phyloP scores from a whole-genome alignment of 2,888 invertebrate species.

The Dorcus hopei region DNA sequence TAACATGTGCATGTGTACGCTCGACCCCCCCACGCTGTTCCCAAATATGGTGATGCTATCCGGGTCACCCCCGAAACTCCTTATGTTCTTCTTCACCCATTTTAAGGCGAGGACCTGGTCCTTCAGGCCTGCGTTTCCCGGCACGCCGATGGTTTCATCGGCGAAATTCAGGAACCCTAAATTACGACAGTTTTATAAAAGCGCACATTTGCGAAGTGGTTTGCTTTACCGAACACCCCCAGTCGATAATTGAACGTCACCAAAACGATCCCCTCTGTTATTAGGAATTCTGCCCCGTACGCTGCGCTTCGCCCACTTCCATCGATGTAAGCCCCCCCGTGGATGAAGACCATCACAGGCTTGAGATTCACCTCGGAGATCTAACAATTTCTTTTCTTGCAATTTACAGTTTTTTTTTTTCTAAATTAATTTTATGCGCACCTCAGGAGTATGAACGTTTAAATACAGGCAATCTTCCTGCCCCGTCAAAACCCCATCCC shows the following conservation, averaged over 20 bases:
- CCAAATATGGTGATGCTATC: conserved; percentile 50
- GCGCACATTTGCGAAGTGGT: not conserved
- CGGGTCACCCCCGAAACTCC: conserved; percentile 48
- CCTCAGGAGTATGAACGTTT: conserved; percentile 41
- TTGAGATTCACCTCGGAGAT: not conserved
- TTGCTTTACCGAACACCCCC: conserved; percentile 41
- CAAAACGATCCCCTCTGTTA: conserved; percentile 51
- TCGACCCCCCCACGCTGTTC: conserved; percentile 50
- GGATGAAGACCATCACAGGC: conserved; percentile 36
- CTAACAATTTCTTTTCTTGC: not conserved
- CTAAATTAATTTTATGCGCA: conserved; percentile 6
- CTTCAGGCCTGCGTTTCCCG: conserved; percentile 51
- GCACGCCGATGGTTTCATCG: conserved; percentile 44
- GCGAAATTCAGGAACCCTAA: conserved; percentile 47
- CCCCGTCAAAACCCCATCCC: conserved; percentile 23
- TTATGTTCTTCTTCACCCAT: conserved; percentile 49
- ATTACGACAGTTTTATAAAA: not conserved
- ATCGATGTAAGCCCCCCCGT: conserved; percentile 51
- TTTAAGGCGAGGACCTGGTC: conserved; percentile 50
- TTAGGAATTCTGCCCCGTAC: conserved; percentile 50
- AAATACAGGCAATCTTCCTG: conserved; percentile 50
- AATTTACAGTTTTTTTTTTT: not conserved
- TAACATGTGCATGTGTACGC: conserved; percentile 48
- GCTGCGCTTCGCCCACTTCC: conserved; percentile 45
- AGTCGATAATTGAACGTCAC: conserved; percentile 52